These are phyloP conservation scores for Aldabrachelys gigantea DNA, from an alignment of 2,113 vertebrate species.

Conservation along the genomic window DNA sequence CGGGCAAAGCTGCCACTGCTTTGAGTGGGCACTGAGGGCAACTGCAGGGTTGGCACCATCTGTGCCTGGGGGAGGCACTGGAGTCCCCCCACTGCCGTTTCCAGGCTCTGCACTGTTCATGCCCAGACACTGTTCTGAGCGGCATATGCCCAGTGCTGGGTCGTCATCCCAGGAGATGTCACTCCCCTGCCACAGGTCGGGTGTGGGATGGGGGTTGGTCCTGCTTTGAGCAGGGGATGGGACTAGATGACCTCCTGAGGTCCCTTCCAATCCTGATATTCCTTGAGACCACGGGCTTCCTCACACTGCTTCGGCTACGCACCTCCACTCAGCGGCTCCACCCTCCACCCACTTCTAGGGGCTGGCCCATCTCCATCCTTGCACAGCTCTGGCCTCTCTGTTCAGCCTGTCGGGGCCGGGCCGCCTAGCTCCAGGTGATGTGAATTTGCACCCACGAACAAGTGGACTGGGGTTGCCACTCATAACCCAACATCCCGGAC, in stretches of 20 bases:
- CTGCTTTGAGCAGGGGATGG: no score
- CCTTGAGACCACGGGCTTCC: not conserved
- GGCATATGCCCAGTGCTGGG: not conserved
- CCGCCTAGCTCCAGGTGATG: not conserved
- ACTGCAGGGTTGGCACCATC: no score
- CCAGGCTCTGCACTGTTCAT: not conserved
- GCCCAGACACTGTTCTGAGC: not conserved
- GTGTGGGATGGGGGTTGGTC: no score
- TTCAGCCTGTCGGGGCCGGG: not conserved
- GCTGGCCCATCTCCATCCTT: not conserved
- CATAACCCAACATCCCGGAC: not conserved
- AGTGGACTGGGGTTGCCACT: not conserved
- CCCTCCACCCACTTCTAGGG: not conserved
- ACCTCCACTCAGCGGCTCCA: not conserved
- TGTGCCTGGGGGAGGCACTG: no score
- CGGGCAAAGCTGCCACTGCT: no score
- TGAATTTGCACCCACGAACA: not conserved
- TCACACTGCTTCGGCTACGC: not conserved
- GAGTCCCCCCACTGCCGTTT: not conserved
- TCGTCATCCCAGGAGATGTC: not conserved
- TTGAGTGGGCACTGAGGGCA: no score
- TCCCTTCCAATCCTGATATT: no score
- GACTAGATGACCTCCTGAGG: no score
- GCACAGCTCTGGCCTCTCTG: not conserved
- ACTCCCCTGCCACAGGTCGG: not conserved